Conservation (phyloP, 2,113 vertebrate genomes). For the Cnemophilus loriae region DNA sequence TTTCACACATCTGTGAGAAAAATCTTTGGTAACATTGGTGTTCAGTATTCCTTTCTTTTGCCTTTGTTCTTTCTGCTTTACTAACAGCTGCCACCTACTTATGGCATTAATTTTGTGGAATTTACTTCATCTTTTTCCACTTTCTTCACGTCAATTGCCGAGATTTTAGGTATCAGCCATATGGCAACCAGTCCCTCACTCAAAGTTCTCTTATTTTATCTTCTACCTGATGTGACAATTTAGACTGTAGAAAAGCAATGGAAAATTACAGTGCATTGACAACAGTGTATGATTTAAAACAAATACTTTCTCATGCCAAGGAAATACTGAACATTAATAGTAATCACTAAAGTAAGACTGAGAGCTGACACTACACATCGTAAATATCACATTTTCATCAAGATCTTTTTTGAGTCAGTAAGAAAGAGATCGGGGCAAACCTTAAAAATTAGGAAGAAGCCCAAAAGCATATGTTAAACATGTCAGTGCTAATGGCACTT, state of each 20-base stretch:
- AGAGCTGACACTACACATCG: background rate
- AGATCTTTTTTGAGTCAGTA: background rate
- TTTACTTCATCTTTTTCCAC: slow-evolving; percentile 22
- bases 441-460: background rate
- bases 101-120: background rate
- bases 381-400: background rate
- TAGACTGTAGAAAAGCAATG: background rate
- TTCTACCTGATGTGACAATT: background rate
- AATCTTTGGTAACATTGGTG: background rate
- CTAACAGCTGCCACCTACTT: slow-evolving; percentile 37
- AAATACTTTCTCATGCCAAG: background rate
- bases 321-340: background rate
- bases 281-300: background rate
- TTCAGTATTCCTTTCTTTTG: background rate
- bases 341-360: background rate
- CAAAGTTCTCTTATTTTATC: slow-evolving; percentile 15
- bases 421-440: background rate
- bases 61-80: background rate
- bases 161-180: slow-evolving; percentile 50
- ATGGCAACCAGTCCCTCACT: slow-evolving; percentile 1
- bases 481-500: background rate
- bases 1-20: background rate
- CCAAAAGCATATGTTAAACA: background rate
- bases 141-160: slow-evolving; percentile 41
- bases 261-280: background rate